Conservation (phyloP, 53 echinoderm and acorn worm species). For the Stichopus horrens region DNA sequence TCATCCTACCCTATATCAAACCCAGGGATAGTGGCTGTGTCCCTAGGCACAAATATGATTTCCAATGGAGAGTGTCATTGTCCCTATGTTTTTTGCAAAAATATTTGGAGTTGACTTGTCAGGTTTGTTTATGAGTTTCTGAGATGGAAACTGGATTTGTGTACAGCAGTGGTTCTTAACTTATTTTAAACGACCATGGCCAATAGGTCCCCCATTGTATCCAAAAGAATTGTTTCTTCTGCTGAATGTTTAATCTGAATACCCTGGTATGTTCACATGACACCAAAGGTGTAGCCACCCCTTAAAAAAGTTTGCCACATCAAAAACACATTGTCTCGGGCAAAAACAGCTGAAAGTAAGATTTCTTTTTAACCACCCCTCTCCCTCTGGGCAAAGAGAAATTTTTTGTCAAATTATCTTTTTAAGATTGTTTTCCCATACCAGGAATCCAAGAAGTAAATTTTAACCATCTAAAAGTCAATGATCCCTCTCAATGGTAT, state of each 20-base stretch:
- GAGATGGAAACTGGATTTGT: neutral
- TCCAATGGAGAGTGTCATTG: constrained; percentile 32
- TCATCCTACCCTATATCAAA: constrained; percentile 20
- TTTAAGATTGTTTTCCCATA: constrained; percentile 28
- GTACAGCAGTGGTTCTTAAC: neutral
- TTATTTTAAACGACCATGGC: neutral
- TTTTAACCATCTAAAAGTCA: too few relatives aligned
- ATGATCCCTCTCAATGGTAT: too few relatives aligned
- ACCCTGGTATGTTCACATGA: neutral
- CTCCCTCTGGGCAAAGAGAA: constrained; percentile 26
- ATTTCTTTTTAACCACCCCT: too few relatives aligned
- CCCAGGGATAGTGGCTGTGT: neutral
- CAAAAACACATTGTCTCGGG: too few relatives aligned
- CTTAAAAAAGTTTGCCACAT: too few relatives aligned
- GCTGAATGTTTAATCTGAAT: neutral
- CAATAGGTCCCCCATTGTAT: neutral
- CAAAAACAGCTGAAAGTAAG: constrained; percentile 5
- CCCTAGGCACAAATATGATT: constrained; percentile 17
- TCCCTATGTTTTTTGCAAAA: constrained; percentile 1
- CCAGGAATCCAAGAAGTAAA: neutral
- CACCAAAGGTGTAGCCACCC: too few relatives aligned
- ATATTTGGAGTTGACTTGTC: constrained; percentile 36
- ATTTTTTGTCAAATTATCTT: neutral
- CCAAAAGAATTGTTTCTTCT: neutral
- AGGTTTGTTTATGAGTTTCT: constrained; percentile 30